These are phyloP conservation scores for Labroides dimidiatus DNA, from an alignment of 2,797 vertebrate species.

Conservation along the genomic window DNA sequence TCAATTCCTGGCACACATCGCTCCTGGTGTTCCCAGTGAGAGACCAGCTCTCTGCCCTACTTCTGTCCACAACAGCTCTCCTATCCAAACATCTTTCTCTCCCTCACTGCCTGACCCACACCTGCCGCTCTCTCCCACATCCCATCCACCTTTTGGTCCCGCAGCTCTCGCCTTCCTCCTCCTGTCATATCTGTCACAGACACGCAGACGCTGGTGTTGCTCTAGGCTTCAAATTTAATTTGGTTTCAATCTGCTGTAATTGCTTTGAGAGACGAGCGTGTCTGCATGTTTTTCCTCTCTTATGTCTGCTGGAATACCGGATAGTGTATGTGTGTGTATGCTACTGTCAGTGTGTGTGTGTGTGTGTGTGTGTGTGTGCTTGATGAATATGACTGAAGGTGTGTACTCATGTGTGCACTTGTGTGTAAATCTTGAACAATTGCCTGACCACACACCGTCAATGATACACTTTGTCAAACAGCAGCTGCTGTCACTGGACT, in stretches of 20 bases:
- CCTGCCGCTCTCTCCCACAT: conserved; percentile 64
- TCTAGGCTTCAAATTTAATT: conserved; percentile 87
- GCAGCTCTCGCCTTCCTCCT: conserved; percentile 55
- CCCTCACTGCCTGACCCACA: conserved; percentile 63
- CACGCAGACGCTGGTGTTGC: conserved; percentile 76
- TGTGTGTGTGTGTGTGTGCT: conserved; percentile 11
- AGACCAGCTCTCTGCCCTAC: conserved; percentile 49
- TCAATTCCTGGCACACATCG: conserved; percentile 20
- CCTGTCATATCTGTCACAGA: conserved; percentile 80
- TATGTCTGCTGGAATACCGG: conserved; percentile 55
- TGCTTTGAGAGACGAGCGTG: conserved; percentile 83
- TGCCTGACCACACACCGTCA: conserved; percentile 66
- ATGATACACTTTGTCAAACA: conserved; percentile 75
- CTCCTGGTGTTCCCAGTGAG: conserved; percentile 35
- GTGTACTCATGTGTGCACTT: conserved; percentile 47
- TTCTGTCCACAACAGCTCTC: conserved; percentile 43
- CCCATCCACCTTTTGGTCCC: conserved; percentile 56
- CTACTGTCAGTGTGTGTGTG: background rate
- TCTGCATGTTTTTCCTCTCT: conserved; percentile 76
- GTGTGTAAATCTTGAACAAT: conserved; percentile 64
- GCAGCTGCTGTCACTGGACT: conserved; percentile 63
- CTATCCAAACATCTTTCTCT: conserved; percentile 69
- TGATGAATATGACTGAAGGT: conserved; percentile 46
- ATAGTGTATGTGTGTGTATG: conserved; percentile 17
- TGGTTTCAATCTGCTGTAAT: conserved; percentile 88